Conservation (phyloP, 2,888 invertebrate genomes). For the Platycheirus albimanus region DNA sequence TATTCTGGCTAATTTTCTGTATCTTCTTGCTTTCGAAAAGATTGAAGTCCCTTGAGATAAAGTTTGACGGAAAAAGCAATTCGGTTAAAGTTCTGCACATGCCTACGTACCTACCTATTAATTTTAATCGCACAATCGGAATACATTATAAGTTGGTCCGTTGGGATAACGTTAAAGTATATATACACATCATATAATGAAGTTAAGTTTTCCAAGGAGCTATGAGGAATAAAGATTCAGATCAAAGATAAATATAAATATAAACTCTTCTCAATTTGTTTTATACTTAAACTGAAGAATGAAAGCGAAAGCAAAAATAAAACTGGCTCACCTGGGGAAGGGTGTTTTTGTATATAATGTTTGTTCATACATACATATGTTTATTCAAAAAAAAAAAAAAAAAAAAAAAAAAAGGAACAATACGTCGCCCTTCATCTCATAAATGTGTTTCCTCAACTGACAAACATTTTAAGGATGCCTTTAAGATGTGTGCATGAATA, state of each 20-base stretch:
- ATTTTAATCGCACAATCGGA: slow-evolving; percentile 53
- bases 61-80: slow-evolving; percentile 15
- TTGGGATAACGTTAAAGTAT: slow-evolving; percentile 34
- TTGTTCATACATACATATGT: too few relatives aligned
- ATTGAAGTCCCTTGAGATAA: slow-evolving; percentile 21
- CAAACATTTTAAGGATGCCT: neutral
- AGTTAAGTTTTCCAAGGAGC: slow-evolving; percentile 30
- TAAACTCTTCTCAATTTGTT: neutral
- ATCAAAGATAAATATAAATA: slow-evolving; percentile 47
- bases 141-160: slow-evolving; percentile 51
- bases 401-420: neutral
- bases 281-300: neutral
- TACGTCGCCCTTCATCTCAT: neutral
- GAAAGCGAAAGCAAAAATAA: neutral
- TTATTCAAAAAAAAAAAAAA: too few relatives aligned
- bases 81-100: slow-evolving; percentile 33
- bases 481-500: neutral
- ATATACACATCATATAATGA: slow-evolving; percentile 45
- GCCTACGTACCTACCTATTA: slow-evolving; percentile 9
- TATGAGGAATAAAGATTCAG: slow-evolving; percentile 16
- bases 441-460: neutral
- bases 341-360: neutral
- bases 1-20: neutral
- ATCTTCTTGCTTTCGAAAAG: neutral
- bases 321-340: neutral